A percentile compares a stretch with the other conserved stretches of the same genome.
Conservation (phyloP, 2,113 vertebrate species). For the Onychorhynchus coronatus region DNA sequence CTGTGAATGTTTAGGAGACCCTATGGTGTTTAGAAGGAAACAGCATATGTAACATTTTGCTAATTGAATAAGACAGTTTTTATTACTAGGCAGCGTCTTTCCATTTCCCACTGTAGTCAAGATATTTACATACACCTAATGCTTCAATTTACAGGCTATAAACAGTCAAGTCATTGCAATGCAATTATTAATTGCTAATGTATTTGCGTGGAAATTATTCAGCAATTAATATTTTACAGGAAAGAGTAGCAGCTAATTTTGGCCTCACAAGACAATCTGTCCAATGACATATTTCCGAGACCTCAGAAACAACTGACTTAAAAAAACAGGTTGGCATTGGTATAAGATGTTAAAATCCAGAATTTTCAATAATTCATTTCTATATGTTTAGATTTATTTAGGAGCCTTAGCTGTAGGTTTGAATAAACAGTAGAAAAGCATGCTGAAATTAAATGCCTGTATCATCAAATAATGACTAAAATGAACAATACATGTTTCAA, state of each 20-base stretch:
- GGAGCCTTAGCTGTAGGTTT: not conserved
- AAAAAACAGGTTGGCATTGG: not conserved
- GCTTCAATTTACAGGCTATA: constrained; percentile 44
- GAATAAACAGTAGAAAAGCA: not conserved
- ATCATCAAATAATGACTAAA: not conserved
- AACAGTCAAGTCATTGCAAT: constrained; percentile 24
- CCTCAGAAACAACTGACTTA: not conserved
- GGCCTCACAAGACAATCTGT: not conserved
- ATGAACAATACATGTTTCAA: not conserved
- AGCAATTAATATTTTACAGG: constrained; percentile 12
- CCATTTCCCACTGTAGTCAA: constrained; percentile 14
- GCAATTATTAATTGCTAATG: constrained; percentile 12
- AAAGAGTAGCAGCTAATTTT: not conserved
- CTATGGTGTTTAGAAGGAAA: constrained; percentile 10
- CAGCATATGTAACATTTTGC: constrained; percentile 15
- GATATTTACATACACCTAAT: constrained; percentile 44
- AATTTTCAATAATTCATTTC: not conserved
- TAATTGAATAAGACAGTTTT: constrained; percentile 40
- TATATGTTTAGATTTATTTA: not conserved
- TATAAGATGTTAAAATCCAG: not conserved
- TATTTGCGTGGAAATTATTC: constrained; percentile 16
- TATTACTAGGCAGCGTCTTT: constrained; percentile 41
- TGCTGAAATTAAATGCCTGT: not conserved
- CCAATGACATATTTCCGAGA: not conserved
- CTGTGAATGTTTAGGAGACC: not conserved